Base-by-base conservation (phyloP, 2,888 invertebrate genomes). In the Eupithecia subumbrata region DNA sequence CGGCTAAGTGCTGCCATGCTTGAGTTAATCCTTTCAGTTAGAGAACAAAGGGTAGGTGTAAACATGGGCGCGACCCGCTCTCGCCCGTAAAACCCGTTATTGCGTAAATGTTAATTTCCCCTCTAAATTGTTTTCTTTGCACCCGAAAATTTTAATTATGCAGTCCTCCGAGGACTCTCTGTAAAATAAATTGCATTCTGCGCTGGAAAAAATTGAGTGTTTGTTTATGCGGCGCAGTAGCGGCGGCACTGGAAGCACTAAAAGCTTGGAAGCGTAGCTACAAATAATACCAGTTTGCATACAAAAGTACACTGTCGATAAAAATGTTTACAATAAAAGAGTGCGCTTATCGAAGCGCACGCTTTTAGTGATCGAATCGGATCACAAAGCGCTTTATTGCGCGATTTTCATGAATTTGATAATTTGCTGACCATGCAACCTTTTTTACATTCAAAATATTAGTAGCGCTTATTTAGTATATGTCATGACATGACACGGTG, bases 11-110 rank as follows among this genome's bases (percentile, higher is more conserved):
- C 81, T 83, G 83, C 82, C 84, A 86, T 86, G 85, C 87, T 89
- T 85, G 86, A 88, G 86, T 88, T 90, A 91, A 91, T 90, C 91
- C 91, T 89, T 91, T 90, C 89, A 89, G 89, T 87, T 84, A 81
- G 81, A 81, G 85, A 88, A 91, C 89, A 91, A 91, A 90, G 88
- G 88, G 86, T 79, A 81, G 81, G 81, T 82, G 85, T 88, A 86
- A 90, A 89, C 87, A 86, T 82, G 82, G 60, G 74, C 75, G 72
- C 76, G 76, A 69, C 78, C 79, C 76, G 76, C 79, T 77, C 80
- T 83, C 79, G 81, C 73, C 83, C 80, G 79, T 80, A 80, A 66
- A 83, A 82, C 81, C 82, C 83, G 84, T 86, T 87, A 86, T 87
- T 87, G 83, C 84, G 85, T 86, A 84, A 88, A 90, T 86, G 86